These are phyloP conservation scores for Drosophila serrata DNA, from an alignment of 1,140 invertebrate species.

Conservation along the genomic window DNA sequence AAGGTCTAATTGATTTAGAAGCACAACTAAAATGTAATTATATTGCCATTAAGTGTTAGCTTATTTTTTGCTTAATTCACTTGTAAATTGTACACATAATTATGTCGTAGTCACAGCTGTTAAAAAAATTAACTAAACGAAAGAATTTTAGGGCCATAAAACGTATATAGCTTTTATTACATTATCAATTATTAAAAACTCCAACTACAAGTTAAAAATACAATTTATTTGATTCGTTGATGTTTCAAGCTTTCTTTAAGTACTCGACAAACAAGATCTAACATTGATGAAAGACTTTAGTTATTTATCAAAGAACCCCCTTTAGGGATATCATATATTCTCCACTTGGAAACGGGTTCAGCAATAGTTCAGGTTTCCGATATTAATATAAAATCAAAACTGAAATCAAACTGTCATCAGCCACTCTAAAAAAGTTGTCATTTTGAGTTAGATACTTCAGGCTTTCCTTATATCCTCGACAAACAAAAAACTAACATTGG, in stretches of 20 bases:
- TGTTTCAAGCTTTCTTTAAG: background rate
- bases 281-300: background rate
- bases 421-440: background rate
- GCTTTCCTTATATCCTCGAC: background rate
- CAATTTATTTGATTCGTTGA: background rate
- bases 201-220: no score
- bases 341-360: constrained; percentile 9
- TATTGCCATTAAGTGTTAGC: no score
- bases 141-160: no score
- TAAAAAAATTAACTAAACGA: no score
- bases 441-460: background rate
- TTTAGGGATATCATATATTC: constrained; percentile 3
- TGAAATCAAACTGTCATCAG: background rate
- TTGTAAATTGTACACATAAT: no score
- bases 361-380: background rate
- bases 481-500: constrained; percentile 9
- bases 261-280: constrained; percentile 13
- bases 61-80: no score
- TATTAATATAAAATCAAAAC: no score
- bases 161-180: no score
- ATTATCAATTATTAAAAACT: no score
- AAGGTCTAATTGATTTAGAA: no score
- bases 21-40: no score
- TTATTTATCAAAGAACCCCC: background rate
- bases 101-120: no score